Evolutionary conservation across 2,888 invertebrate species (phyloP), one percentile per base, ranked within the genome.

Genomic region (Hypena proboscidalis): DNA sequence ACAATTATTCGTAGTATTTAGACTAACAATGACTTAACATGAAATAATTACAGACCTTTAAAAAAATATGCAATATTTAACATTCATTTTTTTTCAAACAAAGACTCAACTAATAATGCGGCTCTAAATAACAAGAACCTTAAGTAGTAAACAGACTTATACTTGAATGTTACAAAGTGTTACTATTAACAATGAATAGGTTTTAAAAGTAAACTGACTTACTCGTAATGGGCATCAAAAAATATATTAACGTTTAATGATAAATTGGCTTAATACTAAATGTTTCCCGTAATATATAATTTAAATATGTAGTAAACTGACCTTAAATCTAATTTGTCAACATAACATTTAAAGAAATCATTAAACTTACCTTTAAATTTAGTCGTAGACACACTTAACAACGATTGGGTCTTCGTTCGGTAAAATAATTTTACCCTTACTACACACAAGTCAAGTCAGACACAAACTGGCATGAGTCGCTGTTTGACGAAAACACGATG

Each of bases 401-500:
- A 20, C 20, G 32, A 33, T 41, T 40, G 22, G 46, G 40, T 46
- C 40, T 40, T 46, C 33, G 22, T 46, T 46, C 36, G 26, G 33
- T 31, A 29, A 47, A 41, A 41, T 34, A 25, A 30, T 34, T 15
- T 32, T 29, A 41, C 23, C 30, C 29, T 37, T 26, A 47, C 37
- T 37, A 17, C 34, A 17, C 34, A 36, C 33, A 37, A 29, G 7
- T 34, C n/a, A n/a, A n/a, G 41, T 36, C 21, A 19, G 36, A 34
- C 47, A 32, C 47, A 47, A 37, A 47, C 33, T 37, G 41, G 22
- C 22, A 47, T 34, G 47, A 41, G 47, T 41, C 41, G 29, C 33
- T 47, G 9, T 47, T 33, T 15, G 31, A 32, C 33, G 37, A 37
- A 47, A 30, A 41, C 37, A 41, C 17, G 21, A 30, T 37, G 47